These are phyloP conservation scores for Calliscelio sp. DNA, from an alignment of 2,888 invertebrate species.

Conservation along the genomic window DNA sequence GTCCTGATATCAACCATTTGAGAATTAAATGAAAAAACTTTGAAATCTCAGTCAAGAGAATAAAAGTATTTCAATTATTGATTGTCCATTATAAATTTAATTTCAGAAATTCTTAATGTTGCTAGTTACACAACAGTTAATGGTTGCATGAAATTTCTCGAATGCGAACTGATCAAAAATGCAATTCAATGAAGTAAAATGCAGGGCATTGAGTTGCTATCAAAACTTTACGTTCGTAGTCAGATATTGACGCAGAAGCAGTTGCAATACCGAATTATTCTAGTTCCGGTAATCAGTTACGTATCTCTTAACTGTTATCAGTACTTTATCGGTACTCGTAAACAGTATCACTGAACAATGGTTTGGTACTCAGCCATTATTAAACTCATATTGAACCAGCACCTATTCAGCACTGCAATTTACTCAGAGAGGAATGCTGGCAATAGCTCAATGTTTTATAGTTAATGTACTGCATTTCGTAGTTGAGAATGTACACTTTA, in stretches of 20 bases:
- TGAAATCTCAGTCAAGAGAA: too few relatives aligned
- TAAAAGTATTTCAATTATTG: too few relatives aligned
- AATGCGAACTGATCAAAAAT: too few relatives aligned
- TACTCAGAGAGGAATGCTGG: slow-evolving; percentile 17
- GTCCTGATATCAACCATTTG: too few relatives aligned
- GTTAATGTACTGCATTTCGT: slow-evolving; percentile 4
- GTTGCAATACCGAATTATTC: slow-evolving; percentile 11
- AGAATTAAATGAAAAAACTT: too few relatives aligned
- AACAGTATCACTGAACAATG: slow-evolving; percentile 28
- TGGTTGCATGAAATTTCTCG: too few relatives aligned
- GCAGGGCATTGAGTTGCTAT: too few relatives aligned
- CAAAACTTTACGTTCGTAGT: neutral
- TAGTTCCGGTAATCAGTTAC: slow-evolving; percentile 30
- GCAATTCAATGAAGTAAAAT: too few relatives aligned
- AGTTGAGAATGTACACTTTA: neutral
- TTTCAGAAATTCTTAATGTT: too few relatives aligned
- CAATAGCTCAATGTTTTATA: slow-evolving; percentile 25
- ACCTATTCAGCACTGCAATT: slow-evolving; percentile 28
- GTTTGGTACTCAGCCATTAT: slow-evolving; percentile 28
- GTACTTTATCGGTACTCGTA: slow-evolving; percentile 29
- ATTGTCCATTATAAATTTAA: too few relatives aligned
- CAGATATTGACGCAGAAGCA: slow-evolving; percentile 1
- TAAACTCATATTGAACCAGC: slow-evolving; percentile 29
- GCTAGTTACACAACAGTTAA: too few relatives aligned
- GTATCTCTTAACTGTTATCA: slow-evolving; percentile 31